phyloP scores from a whole-genome alignment of 2,888 invertebrate genomes.

The Drosophila kokeensis region DNA sequence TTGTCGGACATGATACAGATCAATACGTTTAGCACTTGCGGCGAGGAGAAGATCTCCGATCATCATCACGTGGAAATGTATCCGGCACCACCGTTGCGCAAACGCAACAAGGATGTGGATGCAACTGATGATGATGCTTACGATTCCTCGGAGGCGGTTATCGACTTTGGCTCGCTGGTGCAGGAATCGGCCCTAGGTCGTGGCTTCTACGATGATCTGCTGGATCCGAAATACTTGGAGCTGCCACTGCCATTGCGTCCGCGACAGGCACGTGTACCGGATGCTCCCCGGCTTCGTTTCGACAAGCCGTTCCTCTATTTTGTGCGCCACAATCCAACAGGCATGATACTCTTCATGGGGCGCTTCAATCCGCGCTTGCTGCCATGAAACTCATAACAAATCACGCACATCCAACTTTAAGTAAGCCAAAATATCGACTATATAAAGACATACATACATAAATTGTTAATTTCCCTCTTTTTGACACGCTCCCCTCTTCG shows the following conservation, averaged over 20 bases:
- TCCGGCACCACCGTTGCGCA: slow-evolving; percentile 89
- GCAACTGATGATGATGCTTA: slow-evolving; percentile 70
- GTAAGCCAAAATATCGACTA: slow-evolving; percentile 57
- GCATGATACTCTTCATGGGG: slow-evolving; percentile 94
- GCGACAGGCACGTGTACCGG: slow-evolving; percentile 89
- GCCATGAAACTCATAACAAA: slow-evolving; percentile 86
- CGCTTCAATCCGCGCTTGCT: slow-evolving; percentile 93
- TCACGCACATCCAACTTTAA: slow-evolving; percentile 25
- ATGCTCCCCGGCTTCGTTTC: slow-evolving; percentile 91
- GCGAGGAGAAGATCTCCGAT: slow-evolving; percentile 89
- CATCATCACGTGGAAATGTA: slow-evolving; percentile 93
- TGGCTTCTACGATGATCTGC: slow-evolving; percentile 89
- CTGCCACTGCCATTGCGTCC: slow-evolving; percentile 90
- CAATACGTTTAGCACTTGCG: slow-evolving; percentile 93
- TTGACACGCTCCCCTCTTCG: slow-evolving; percentile 8
- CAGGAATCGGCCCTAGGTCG: slow-evolving; percentile 87
- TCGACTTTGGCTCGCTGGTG: slow-evolving; percentile 82
- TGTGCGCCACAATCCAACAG: slow-evolving; percentile 96
- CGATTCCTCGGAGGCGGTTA: slow-evolving; percentile 81
- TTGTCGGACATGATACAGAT: slow-evolving; percentile 94
- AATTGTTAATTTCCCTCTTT: slow-evolving; percentile 43
- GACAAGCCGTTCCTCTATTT: slow-evolving; percentile 95
- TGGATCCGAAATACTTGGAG: slow-evolving; percentile 86
- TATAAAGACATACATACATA: slow-evolving; percentile 3
- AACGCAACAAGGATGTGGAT: slow-evolving; percentile 85